A percentile compares a stretch with the other conserved stretches of the same genome.
phyloP scores from a whole-genome alignment of 2,888 invertebrate genomes.

The Ypsolopha scabrella region DNA sequence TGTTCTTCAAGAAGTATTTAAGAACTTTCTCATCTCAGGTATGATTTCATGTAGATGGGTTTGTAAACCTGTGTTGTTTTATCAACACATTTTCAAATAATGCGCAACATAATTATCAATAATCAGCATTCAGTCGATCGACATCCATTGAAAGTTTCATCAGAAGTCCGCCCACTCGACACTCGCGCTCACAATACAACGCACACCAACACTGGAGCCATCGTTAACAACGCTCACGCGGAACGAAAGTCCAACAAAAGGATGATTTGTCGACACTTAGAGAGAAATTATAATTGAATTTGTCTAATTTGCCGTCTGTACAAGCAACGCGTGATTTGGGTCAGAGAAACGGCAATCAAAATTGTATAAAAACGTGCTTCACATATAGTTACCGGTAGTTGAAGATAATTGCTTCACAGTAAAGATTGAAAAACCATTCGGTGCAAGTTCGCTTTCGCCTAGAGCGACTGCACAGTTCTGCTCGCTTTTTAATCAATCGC shows the following conservation, averaged over 20 bases:
- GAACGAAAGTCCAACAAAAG: slow-evolving; percentile 6
- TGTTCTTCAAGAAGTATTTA: no score
- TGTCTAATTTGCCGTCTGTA: slow-evolving; percentile 17
- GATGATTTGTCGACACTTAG: slow-evolving; percentile 11
- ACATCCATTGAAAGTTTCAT: neutral
- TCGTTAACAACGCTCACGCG: neutral
- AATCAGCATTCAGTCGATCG: neutral
- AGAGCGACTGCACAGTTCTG: no score
- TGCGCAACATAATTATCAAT: no score
- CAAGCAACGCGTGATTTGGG: slow-evolving; percentile 20
- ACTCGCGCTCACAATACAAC: no score
- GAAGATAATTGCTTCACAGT: slow-evolving; percentile 3
- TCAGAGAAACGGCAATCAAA: slow-evolving; percentile 20
- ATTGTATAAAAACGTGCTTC: slow-evolving; percentile 11
- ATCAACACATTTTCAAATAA: no score
- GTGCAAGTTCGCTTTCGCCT: neutral
- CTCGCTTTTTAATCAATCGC: no score
- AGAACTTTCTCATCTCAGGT: no score
- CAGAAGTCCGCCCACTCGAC: neutral
- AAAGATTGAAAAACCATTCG: slow-evolving; percentile 9
- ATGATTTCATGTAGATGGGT: no score
- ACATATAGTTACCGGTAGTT: slow-evolving; percentile 10
- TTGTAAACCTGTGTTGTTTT: no score
- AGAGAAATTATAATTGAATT: slow-evolving; percentile 20
- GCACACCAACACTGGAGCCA: no score